Percentiles rank a stretch among this genome's conserved stretches.
Evolutionary conservation across 2,113 vertebrate species (phyloP).

Genomic region (Bos indicus): DNA sequence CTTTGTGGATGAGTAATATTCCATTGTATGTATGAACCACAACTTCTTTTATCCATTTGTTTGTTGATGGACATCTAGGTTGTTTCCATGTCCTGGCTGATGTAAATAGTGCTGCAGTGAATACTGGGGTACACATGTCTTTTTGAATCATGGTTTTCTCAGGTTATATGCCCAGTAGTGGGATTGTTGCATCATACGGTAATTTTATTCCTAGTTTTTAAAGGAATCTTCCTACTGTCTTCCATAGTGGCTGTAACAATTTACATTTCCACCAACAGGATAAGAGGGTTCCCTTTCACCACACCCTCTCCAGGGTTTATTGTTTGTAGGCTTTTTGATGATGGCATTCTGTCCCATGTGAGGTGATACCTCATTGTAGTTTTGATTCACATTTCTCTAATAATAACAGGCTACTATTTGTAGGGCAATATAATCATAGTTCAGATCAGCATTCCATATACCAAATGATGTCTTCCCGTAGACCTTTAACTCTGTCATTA

Average conservation of each 20-base stretch:
- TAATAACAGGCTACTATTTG: neutral
- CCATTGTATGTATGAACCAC: neutral
- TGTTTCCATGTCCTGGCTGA: neutral
- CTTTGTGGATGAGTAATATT: neutral
- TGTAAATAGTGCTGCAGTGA: neutral
- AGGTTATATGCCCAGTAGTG: neutral
- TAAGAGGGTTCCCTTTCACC: neutral
- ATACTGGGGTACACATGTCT: neutral
- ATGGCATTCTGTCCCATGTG: neutral
- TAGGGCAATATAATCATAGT: neutral
- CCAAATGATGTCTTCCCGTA: neutral
- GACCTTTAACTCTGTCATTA: neutral
- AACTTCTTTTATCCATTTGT: neutral
- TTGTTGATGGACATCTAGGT: neutral
- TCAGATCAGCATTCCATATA: neutral
- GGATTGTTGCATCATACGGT: neutral
- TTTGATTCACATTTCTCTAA: neutral
- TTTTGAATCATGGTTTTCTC: neutral
- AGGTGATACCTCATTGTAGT: neutral
- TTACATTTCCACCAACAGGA: neutral
- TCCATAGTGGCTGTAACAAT: neutral
- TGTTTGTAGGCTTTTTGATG: neutral
- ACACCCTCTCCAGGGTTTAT: neutral
- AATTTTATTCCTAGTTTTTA: neutral
- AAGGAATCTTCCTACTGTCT: neutral